Evolutionary conservation across 2,888 invertebrate species (phyloP), one percentile per base, ranked within the genome.

Genomic region (Tipula helvola): DNA sequence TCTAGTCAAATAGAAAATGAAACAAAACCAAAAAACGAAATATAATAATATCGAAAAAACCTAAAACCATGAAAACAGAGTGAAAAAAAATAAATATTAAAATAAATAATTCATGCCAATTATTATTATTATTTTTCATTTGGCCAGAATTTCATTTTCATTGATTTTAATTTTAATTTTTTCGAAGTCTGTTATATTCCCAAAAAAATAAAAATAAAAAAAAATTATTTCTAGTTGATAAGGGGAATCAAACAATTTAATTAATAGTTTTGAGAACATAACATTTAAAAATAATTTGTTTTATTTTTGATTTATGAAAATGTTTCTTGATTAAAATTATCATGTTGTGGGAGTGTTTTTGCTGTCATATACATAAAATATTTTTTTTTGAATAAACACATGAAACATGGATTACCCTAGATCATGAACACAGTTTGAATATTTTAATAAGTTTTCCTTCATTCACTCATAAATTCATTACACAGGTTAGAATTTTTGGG

Each of bases 1-100:
- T 84, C 84, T 84, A 84, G 84, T 84, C 84, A 84, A 39, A 84
- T 84, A 16, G 84, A 39, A 84, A 84, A 84, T 84, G 41, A 36
- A 84, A 84, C 41, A 36, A 84, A 84, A n/a, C n/a, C 84, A 16
- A 84, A 84, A 84, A 39, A 84, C 39, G 13, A 71, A 71, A 71
- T 28, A 71, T 71, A 71, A 28, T 28, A 71, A 71, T 71, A 71
- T 71, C 71, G 71, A 28, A 28, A 28, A 71, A 71, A 71, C 28
- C 28, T 28, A 71, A 71, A 71, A 71, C 47, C 36, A 28, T 39
- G 12, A 52, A 86, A 86, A 86, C 5, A 39, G 8, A 86, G 16
- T 84, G 28, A 42, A 41, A 83, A 86, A 36, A 86, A 47, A 83
- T 86, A 71, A 71, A 71, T 71, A 71, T 71, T 71, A 71, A 71